phyloP scores from a whole-genome alignment of 1,140 invertebrate genomes.

The Listronotus bonariensis region DNA sequence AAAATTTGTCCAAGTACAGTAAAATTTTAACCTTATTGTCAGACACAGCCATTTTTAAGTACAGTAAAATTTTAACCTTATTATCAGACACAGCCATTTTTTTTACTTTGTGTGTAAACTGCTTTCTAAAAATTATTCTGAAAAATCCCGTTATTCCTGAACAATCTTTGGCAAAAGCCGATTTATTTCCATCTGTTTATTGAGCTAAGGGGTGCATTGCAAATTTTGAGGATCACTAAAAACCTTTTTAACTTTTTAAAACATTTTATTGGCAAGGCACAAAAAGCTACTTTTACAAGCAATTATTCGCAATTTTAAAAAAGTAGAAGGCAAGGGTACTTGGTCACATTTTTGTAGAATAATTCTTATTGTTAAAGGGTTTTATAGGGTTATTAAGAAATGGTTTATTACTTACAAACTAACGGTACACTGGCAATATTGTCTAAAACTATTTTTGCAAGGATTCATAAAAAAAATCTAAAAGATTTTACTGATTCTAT shows the following conservation, averaged over 20 bases:
- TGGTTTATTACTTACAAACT: background rate
- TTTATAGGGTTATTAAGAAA: slow-evolving; percentile 7
- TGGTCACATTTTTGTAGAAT: background rate
- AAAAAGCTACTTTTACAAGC: slow-evolving; percentile 9
- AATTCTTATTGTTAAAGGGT: background rate
- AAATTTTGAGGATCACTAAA: background rate
- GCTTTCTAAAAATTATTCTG: no score
- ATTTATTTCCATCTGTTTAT: background rate
- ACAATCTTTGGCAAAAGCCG: no score
- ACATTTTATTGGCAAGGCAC: background rate
- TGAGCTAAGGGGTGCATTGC: slow-evolving; percentile 8
- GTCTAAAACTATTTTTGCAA: no score
- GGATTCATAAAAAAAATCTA: no score
- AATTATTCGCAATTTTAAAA: slow-evolving; percentile 8
- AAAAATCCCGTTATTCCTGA: no score
- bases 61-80: no score
- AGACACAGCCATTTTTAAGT: no score
- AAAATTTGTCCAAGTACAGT: no score
- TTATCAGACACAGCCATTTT: no score
- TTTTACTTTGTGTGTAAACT: no score
- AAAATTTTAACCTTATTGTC: no score
- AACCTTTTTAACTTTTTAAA: slow-evolving; percentile 5
- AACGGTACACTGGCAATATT: background rate
- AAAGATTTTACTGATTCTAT: no score
- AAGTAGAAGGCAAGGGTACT: background rate